Evolutionary conservation across 2,113 vertebrate genomes (phyloP).

Genomic region (Pogonocichla stellata): DNA sequence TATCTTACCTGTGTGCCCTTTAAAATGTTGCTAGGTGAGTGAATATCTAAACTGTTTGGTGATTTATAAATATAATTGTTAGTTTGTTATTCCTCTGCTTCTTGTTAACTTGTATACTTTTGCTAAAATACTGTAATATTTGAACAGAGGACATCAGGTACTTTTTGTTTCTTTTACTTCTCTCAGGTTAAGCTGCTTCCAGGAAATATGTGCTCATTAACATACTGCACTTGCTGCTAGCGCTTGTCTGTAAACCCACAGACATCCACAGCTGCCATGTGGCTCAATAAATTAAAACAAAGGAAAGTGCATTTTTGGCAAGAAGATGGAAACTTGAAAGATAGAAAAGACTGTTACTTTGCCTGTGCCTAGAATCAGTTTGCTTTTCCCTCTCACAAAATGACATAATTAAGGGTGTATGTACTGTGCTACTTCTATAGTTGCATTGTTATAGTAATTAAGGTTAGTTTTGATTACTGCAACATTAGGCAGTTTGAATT

Average conservation of each 20-base stretch:
- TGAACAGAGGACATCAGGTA: neutral
- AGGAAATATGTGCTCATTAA: neutral
- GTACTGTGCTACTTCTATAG: neutral
- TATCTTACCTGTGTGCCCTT: neutral
- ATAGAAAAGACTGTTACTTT: neutral
- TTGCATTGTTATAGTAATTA: constrained; percentile 14
- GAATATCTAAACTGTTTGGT: neutral
- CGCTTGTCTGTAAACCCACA: neutral
- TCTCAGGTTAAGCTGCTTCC: neutral
- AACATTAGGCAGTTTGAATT: constrained; percentile 12
- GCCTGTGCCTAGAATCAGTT: neutral
- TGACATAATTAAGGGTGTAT: constrained; percentile 16
- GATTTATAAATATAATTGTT: neutral
- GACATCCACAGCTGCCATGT: neutral
- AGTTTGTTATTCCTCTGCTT: neutral
- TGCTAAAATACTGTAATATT: neutral
- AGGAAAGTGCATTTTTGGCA: constrained; percentile 4
- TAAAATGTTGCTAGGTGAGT: neutral
- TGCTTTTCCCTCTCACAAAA: neutral
- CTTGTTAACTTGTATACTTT: neutral
- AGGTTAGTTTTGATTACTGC: constrained; percentile 21
- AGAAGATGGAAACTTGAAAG: neutral
- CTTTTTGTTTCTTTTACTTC: neutral
- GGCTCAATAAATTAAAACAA: neutral
- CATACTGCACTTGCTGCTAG: neutral